A percentile compares a stretch with the other conserved stretches of the same genome.
Evolutionary conservation across 1,140 invertebrate species (phyloP).

Genomic region (Sesamia nonagrioides): DNA sequence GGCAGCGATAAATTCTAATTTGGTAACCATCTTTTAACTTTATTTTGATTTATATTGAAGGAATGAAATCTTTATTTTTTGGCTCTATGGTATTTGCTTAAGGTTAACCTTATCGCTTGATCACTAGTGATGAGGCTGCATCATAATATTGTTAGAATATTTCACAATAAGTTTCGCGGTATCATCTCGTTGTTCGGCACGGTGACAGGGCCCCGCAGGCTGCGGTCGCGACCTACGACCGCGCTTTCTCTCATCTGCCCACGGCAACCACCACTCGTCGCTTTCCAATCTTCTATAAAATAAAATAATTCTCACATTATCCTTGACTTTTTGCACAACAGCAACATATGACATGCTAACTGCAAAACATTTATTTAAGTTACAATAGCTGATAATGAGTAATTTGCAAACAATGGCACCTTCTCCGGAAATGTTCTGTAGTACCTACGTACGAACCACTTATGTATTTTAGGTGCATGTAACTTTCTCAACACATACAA

Average conservation of each 20-base stretch:
- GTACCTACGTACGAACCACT: too few relatives aligned
- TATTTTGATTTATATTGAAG: neutral
- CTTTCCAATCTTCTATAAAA: constrained; percentile 36
- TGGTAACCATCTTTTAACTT: neutral
- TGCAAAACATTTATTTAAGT: too few relatives aligned
- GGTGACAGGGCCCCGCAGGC: constrained; percentile 32
- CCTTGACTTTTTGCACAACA: too few relatives aligned
- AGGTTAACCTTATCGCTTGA: neutral
- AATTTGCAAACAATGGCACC: constrained; percentile 74
- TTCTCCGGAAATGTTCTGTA: too few relatives aligned
- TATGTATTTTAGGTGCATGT: too few relatives aligned
- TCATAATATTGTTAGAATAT: constrained; percentile 10
- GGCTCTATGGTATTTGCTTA: neutral
- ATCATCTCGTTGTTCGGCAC: constrained; percentile 27
- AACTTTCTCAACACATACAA: constrained; percentile 54
- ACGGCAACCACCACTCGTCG: constrained; percentile 37
- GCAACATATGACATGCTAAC: neutral
- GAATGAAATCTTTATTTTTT: constrained; percentile 5
- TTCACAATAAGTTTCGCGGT: constrained; percentile 3
- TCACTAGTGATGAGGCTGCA: neutral
- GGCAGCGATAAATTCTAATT: neutral
- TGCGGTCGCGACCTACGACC: constrained; percentile 61
- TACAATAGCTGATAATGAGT: constrained; percentile 45
- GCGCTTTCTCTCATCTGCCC: constrained; percentile 64
- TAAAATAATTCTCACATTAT: constrained; percentile 33